Evolutionary conservation across 2,113 vertebrate species (phyloP), one percentile per base, ranked within the genome.

Genomic region (Dromaius novaehollandiae): DNA sequence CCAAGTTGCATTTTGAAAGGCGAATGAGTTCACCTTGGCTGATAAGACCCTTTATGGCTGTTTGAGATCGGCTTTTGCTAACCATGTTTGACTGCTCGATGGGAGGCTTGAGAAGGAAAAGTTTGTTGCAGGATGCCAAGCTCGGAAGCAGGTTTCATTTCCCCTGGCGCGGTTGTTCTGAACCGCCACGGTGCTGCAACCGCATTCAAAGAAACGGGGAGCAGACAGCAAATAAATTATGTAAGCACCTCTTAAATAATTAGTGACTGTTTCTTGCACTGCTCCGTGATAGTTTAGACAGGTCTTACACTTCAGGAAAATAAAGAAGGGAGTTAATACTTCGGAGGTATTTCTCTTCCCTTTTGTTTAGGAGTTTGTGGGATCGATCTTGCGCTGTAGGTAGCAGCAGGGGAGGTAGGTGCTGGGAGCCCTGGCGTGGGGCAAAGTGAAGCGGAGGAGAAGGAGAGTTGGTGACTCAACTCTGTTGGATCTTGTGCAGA

Each of bases 191-290:
- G 70, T 50, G 44, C 36, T 63, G 50, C 0, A 2, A 1, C 58
- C 63, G 64, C 91, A 66, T 28, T 82, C 48, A 80, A 89, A 91
- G 89, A 65, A 86, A 50, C 87, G 76, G n/a, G 55, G 76, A 95
- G 73, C 68, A 91, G 68, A n/a, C 51, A 93, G 76, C 65, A 93
- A 91, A 93, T 93, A 55, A 91, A 71, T 95, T 77, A 95, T 81
- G 38, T 71, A 94, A 20, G 1, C 10, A 30, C 3, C 21, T 93
- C 64, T 78, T 94, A 55, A 93, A 86, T 90, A 90, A 64, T 95
- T 64, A 81, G 71, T 83, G 76, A 60, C 22, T 81, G 28, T 83
- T 92, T 90, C 53, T 74, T 83, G 64, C 25, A n/a, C 28, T 69
- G 9, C 77, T 66, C 55, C 36, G 64, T 78, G 63, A 36, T 82